Base-by-base conservation (phyloP, 2,888 invertebrate species). In the Chouioia cunea region DNA sequence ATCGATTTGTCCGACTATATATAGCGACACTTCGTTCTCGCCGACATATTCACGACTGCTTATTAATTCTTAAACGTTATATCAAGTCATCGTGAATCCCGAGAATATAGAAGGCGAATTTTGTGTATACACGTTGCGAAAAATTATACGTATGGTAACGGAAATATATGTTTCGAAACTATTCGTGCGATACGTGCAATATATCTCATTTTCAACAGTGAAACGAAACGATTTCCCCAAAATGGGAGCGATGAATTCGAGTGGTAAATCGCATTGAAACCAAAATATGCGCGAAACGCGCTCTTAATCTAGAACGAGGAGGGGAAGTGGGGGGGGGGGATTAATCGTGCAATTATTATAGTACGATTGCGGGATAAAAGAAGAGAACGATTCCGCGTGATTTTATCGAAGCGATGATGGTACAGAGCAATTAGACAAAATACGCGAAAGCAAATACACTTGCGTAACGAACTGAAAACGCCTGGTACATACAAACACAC, bases 341-440 rank as follows among this genome's bases (percentile, higher is more conserved):
- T 64, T 64, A 58, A 63, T 69, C 63, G 58, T 8, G 46, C 46
- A 64, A 52, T 58, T 64, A 64, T 63, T 36, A 44, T 27, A 15
- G 57, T 18, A 36, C 27, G 68, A 63, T 68, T 50, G 44, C n/a
- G n/a, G n/a, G 27, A 56, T 43, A 43, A 60, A 60, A 53, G 53
- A 36, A 43, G 15, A 12, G 53, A 14, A 27, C 18, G 16, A 23
- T 52, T 20, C 22, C 22, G 36, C 15, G 44, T 20, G 53, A 20
- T 56, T 57, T 46, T 4, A 46, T 47, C 52, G 23, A 23, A 27
- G 56, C 58, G 14, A 2, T 43, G 44, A 57, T n/a, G n/a, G n/a
- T n/a, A 36, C 36, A 10, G 53, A 23, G 64, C 58, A 65, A 65
- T 70, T 63, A 64, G 52, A 53, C 52, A 59, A 43, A 70, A 59